Evolutionary conservation across 37 sponge, comb jelly and placozoan genomes (phyloP), one percentile per base, ranked within the genome.

Genomic region (Agelas oroides): DNA sequence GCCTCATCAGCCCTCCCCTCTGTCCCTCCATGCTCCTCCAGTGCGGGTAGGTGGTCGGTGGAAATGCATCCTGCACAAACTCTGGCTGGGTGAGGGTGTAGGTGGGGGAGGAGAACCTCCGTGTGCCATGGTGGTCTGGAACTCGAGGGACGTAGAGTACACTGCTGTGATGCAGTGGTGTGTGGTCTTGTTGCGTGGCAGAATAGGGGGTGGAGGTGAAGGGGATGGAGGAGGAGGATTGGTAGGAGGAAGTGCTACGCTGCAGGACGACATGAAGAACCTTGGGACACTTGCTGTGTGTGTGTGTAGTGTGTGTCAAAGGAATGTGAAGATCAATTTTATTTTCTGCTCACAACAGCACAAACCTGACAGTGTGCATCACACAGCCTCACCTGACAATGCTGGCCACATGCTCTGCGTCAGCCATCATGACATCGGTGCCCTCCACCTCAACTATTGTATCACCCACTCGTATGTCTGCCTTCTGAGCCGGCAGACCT

Each of bases 401-500:
- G 23, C 20, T 31, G 28, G 68, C 83, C 15, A 92, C 87, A 25
- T 71, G 34, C 20, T 86, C 31, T 0, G 79, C 84, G 55, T 55
- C 69, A 8, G 92, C 83, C 46, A 53, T 72, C 0, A 70, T 82
- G 19, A 87, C 84, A 54, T 92, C 92, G 34, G 79, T 87, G 1
- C 83, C 84, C 36, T 92, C 84, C 39, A 87, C 80, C 59, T 87
- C 87, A 0, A 86, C 12, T 3, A 92, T 78, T 1, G 71, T 39
- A 78, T 92, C 92, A 18, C 79, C 78, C 13, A 79, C 84, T 36
- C 41, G 60, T 14, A 92, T 1, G 36, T 79, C 88, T 0, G 84
- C 62, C 66, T 84, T 37, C 8, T 38, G n/a, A 54, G 92, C 92
- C 18, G 88, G 69, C 1, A 73, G 66, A 78, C 92, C 92, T 92